Conservation (phyloP, 2,113 vertebrate genomes). For the Numida meleagris region DNA sequence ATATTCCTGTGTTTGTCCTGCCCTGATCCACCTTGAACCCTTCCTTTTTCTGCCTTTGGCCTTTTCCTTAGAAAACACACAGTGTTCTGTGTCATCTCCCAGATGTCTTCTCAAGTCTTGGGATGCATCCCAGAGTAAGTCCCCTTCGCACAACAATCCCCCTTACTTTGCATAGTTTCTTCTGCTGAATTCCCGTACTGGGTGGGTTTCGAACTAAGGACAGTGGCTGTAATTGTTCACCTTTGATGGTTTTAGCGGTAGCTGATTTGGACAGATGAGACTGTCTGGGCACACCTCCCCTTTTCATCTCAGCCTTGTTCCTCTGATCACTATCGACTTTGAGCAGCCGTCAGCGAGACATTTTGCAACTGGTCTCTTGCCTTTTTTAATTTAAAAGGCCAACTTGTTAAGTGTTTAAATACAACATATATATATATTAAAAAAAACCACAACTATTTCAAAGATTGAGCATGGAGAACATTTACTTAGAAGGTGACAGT, state of each 20-base stretch:
- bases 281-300: background rate
- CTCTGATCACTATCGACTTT: background rate
- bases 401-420: background rate
- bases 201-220: background rate
- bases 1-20: background rate
- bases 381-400: background rate
- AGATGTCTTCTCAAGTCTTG: background rate
- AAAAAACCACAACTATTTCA: background rate
- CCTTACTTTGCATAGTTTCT: background rate
- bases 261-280: background rate
- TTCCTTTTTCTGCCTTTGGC: background rate
- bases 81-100: background rate
- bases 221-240: background rate
- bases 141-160: background rate
- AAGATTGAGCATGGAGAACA: background rate
- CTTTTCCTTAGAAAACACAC: background rate
- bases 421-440: accelerated
- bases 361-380: background rate
- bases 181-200: no score
- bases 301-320: background rate
- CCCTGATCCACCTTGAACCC: background rate
- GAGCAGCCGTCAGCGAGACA: background rate
- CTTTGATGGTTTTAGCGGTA: background rate
- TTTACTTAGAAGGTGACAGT: background rate
- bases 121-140: background rate